phyloP scores from a whole-genome alignment of 2,797 vertebrate species.

The Spinus pinus region DNA sequence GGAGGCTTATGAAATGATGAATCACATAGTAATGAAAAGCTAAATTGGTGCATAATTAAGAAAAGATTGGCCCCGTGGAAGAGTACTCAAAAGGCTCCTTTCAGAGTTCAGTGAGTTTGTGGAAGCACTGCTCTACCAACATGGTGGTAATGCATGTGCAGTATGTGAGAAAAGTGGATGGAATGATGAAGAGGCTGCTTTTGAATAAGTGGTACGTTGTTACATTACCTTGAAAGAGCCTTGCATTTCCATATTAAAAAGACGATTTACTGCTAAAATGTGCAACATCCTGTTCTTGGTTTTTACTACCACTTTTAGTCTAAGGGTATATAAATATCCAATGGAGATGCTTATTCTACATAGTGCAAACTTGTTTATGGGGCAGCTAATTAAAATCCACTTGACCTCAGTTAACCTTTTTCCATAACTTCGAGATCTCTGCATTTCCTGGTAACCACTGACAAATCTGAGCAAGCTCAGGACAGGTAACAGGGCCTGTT shows the following conservation, averaged over 20 bases:
- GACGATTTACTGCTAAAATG: not conserved
- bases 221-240: not conserved
- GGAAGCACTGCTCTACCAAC: accelerated
- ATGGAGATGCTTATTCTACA: not conserved
- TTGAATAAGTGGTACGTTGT: not conserved
- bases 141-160: accelerated
- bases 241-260: not conserved
- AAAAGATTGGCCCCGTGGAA: not conserved
- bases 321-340: not conserved
- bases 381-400: not conserved
- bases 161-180: not conserved
- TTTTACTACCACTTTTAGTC: not conserved
- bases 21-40: not conserved
- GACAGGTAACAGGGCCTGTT: not conserved
- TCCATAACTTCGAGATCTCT: not conserved
- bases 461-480: not conserved
- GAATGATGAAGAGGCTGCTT: not conserved
- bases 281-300: not conserved
- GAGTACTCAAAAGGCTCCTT: not conserved
- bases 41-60: not conserved
- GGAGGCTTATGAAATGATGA: not conserved
- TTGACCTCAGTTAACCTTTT: not conserved
- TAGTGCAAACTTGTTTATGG: not conserved
- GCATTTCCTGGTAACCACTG: not conserved
- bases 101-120: not conserved